Evolutionary conservation across 2,797 vertebrate genomes (phyloP), one percentile per base, ranked within the genome.

Genomic region (Acanthurus leucopareius): DNA sequence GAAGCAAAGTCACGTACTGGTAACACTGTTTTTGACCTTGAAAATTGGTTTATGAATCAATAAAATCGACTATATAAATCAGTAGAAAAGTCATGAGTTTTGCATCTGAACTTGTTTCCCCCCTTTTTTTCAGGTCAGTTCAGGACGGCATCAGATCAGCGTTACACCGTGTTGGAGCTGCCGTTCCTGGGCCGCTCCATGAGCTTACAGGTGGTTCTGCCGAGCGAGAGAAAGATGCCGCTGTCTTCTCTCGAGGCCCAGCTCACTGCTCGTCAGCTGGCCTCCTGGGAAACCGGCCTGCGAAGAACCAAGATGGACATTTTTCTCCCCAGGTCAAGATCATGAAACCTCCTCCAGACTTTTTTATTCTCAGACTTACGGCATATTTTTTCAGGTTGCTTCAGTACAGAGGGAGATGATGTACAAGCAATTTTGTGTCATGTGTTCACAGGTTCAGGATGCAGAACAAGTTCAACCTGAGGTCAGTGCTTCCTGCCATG

Each of bases 401-500:
- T 49, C 32, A 62, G 38, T 25, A 10, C n/a, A 19, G 5, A 22
- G 6, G 9, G 10, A 60, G 38, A 3, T 44, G 28, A 44, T 4
- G 19, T 14, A 32, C 6, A n/a, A 20, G 17, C 25, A 5, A 0
- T 14, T 4, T 5, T 58, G 7, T 47, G 0, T 73, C 8, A 80
- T 54, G 35, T 42, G 38, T 75, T 86, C 76, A 19, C 91, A 99
- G 97, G 90, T 99, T 98, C 92, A 96, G 88, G 69, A 95, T 98
- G 89, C 95, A 97, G 87, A 97, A 93, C 75, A 94, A 94, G 87
- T 96, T 97, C 77, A 96, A 97, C 91, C 87, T 99, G 80, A 97
- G 95, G 92, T 94, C 89, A 0, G 92, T 94, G 75, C 94, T 98
- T 61, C 94, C 92, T 42, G 94, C 95, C 22, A 94, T 98, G 89